Percentiles rank a stretch among this genome's conserved stretches.
phyloP scores from a whole-genome alignment of 2,797 vertebrate genomes.

The Carapus acus region DNA sequence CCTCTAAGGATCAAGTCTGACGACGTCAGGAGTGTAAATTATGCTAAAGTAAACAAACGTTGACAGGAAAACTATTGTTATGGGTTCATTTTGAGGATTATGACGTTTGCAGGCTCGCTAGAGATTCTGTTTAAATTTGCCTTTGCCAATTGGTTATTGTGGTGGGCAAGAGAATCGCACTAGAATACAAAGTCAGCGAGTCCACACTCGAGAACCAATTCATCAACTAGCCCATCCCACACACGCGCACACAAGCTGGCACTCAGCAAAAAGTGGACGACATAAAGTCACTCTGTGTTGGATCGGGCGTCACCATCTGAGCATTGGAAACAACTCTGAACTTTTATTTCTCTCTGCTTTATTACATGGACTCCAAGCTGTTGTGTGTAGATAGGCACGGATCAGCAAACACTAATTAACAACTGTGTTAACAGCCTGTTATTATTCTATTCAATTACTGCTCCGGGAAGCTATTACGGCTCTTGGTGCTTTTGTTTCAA shows the following conservation, averaged over 20 bases:
- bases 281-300: conserved; percentile 30
- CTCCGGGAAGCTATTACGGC: conserved; percentile 56
- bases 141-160: conserved; percentile 11
- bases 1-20: not conserved
- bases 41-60: conserved; percentile 6
- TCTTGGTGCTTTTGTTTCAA: conserved; percentile 51
- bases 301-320: conserved; percentile 33
- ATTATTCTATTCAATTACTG: conserved; percentile 70
- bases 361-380: conserved; percentile 63
- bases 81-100: conserved; percentile 6
- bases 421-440: conserved; percentile 64
- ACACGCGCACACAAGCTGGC: not conserved
- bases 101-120: conserved; percentile 15
- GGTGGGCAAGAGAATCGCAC: conserved; percentile 7
- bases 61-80: conserved; percentile 6
- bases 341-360: conserved; percentile 42
- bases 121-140: conserved; percentile 7
- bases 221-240: not conserved
- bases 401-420: conserved; percentile 69
- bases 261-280: conserved; percentile 16
- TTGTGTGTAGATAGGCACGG: conserved; percentile 65
- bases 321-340: conserved; percentile 49
- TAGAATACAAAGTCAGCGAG: conserved; percentile 3
- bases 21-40: conserved; percentile 1
- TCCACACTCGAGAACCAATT: conserved; percentile 5